Base-by-base conservation (phyloP, 2,888 invertebrate genomes). In the Hedychridium roseum region DNA sequence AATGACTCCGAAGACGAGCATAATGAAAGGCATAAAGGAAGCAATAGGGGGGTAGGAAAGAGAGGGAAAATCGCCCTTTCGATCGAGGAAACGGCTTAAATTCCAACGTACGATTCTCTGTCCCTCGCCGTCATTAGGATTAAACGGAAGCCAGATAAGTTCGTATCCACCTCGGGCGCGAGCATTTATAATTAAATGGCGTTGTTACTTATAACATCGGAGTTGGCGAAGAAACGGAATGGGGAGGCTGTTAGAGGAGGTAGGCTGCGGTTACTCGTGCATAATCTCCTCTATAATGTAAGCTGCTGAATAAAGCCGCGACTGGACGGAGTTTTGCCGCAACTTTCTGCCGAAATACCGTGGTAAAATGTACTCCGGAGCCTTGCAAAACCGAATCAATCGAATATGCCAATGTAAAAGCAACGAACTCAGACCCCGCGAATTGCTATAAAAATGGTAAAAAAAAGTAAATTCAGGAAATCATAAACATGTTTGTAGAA, bases 151-250 rank as follows among this genome's bases (percentile, higher is more conserved):
- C 45, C 53, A 50, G 55, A 57, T 65, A 65, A 64, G 62, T 65
- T 61, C 59, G 60, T 64, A 60, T 43, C 40, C 35, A 18, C 57
- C 60, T 46, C 54, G 54, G 55, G 61, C 62, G 64, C 54, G 63
- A 70, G 67, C 68, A 73, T 73, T 71, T 70, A 73, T 73, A 74
- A 74, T 74, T 73, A 72, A 74, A 70, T 68, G 66, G 66, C 66
- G 63, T 68, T 64, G 65, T 63, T 66, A 68, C 67, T 70, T 70
- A 71, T 74, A 72, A 74, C 68, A 68, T 68, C 64, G 66, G 68
- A 73, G 70, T 73, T 71, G 57, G 44, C 60, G 61, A 70, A 70
- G 71, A 69, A 63, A 64, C 57, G 58, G 57, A 60, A 66, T 65
- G 60, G 61, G 61, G 65, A 59, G 64, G 64, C 60, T 54, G 64